Evolutionary conservation across 1,140 invertebrate genomes (phyloP).

Genomic region (Metopolophium dirhodum): DNA sequence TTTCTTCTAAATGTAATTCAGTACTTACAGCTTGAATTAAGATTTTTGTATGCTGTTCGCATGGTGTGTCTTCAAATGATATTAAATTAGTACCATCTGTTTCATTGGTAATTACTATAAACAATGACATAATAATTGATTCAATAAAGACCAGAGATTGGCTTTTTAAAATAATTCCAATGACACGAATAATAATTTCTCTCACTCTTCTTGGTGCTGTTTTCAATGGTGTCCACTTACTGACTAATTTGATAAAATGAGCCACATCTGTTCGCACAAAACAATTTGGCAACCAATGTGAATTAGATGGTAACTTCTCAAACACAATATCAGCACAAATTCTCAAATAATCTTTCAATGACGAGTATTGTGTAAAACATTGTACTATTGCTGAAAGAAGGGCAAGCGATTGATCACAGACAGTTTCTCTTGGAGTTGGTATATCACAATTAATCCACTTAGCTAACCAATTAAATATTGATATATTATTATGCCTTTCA

Average conservation of each 20-base stretch:
- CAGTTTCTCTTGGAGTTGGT: neutral
- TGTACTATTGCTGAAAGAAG: neutral
- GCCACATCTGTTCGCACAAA: no score
- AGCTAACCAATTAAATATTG: conserved; percentile 32
- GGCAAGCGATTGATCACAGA: neutral
- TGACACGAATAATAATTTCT: neutral
- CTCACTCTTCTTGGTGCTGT: neutral
- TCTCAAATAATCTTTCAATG: neutral
- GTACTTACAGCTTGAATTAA: no score
- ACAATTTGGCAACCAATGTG: conserved; percentile 15
- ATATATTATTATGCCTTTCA: neutral
- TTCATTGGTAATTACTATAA: no score
- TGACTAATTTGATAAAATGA: conserved; percentile 16
- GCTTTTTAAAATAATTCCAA: neutral
- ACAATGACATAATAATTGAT: no score
- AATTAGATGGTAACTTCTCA: neutral
- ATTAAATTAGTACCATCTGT: no score
- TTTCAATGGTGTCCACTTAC: neutral
- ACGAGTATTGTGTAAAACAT: conserved; percentile 23
- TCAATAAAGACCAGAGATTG: no score
- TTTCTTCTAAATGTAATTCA: no score
- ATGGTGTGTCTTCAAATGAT: no score
- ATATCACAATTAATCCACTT: conserved; percentile 26
- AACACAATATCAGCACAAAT: no score
- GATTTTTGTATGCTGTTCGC: no score